A percentile compares a stretch with the other conserved stretches of the same genome.
These are phyloP conservation scores for Muntiacus reevesi DNA, from an alignment of 2,113 vertebrate genomes.

Conservation along the genomic window DNA sequence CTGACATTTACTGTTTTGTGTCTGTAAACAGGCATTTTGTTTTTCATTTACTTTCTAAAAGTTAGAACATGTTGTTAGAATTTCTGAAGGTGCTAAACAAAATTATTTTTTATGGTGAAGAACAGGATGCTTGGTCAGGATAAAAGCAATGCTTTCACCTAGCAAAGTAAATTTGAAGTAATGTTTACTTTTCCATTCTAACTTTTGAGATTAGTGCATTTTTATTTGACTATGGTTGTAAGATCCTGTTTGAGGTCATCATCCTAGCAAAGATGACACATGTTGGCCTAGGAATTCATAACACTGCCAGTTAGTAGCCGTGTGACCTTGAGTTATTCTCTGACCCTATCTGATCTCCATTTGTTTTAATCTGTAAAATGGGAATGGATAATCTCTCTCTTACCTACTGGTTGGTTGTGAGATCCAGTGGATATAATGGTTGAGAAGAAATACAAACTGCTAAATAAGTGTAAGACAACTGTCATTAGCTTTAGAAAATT, in stretches of 20 bases:
- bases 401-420: background rate
- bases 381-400: background rate
- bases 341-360: background rate
- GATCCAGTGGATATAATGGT: background rate
- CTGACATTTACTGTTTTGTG: slow-evolving; percentile 38
- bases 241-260: background rate
- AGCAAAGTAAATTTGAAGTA: background rate
- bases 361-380: slow-evolving; percentile 34
- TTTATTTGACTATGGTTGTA: slow-evolving; percentile 20
- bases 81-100: slow-evolving; percentile 20
- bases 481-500: background rate
- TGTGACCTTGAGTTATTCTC: slow-evolving; percentile 39
- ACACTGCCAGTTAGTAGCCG: background rate
- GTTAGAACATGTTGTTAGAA: background rate
- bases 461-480: background rate
- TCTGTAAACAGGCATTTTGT: background rate
- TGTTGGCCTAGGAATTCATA: background rate
- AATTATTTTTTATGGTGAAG: background rate
- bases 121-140: background rate
- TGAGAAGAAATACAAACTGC: background rate
- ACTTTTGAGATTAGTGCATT: background rate
- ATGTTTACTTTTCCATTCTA: background rate
- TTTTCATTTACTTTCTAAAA: slow-evolving; percentile 45
- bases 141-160: slow-evolving; percentile 6
- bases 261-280: background rate